These are phyloP conservation scores for Agriopis aurantiaria DNA, from an alignment of 2,888 invertebrate genomes.

Conservation along the genomic window DNA sequence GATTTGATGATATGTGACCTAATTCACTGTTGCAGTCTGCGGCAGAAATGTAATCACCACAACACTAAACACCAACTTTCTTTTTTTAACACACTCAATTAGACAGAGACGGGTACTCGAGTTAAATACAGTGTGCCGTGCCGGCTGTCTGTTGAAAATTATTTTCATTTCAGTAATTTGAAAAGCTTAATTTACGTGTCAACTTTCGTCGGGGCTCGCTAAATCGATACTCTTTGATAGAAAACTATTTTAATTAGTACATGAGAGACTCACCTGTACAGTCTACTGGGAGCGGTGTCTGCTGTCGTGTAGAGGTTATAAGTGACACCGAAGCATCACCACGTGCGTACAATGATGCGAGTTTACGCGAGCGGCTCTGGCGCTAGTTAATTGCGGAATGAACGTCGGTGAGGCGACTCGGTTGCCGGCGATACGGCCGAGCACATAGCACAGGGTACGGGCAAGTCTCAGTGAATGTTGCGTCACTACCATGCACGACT, in stretches of 20 bases:
- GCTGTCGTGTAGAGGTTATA: conserved; percentile 61
- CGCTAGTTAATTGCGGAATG: conserved; percentile 77
- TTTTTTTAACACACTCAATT: conserved; percentile 24
- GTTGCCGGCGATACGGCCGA: conserved; percentile 27
- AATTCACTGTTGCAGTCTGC: conserved; percentile 19
- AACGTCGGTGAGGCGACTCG: conserved; percentile 45
- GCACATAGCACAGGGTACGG: conserved; percentile 31
- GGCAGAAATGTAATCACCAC: conserved; percentile 13
- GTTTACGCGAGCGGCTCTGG: conserved; percentile 60
- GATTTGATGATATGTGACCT: conserved; percentile 15
- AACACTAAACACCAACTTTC: conserved; percentile 15
- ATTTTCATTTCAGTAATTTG: conserved; percentile 26
- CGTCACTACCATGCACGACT: conserved; percentile 50
- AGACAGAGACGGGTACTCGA: conserved; percentile 13
- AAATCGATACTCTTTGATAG: conserved; percentile 3
- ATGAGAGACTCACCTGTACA: conserved; percentile 33
- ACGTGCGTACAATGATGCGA: conserved; percentile 74
- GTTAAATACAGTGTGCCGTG: conserved; percentile 18
- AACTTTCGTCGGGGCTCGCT: background rate
- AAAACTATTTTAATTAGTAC: background rate
- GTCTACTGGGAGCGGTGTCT: conserved; percentile 5
- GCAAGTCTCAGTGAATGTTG: conserved; percentile 64
- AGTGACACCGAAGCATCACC: conserved; percentile 69
- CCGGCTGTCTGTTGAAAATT: conserved; percentile 19
- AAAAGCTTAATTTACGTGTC: conserved; percentile 35